Conservation (phyloP, 2,797 vertebrate species). For the Danio tinwini region DNA sequence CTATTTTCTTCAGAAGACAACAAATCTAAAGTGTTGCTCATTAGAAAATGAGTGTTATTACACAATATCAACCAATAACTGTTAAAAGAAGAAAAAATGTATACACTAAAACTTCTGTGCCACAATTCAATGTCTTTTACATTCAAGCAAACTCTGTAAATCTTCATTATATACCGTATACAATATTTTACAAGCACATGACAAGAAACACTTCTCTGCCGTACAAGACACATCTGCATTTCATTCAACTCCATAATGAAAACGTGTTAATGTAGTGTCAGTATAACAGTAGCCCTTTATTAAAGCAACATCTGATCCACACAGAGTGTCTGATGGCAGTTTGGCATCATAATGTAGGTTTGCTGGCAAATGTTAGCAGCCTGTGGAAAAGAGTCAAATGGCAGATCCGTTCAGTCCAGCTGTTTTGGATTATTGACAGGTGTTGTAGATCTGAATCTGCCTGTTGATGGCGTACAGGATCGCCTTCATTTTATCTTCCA, state of each 20-base stretch:
- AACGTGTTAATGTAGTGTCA: background rate
- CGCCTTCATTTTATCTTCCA: slow-evolving; percentile 93
- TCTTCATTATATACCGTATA: slow-evolving; percentile 17
- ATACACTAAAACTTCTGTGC: background rate
- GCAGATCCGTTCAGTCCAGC: slow-evolving; percentile 16
- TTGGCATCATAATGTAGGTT: slow-evolving; percentile 7
- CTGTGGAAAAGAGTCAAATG: background rate
- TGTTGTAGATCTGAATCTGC: slow-evolving; percentile 98
- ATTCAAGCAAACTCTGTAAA: slow-evolving; percentile 26
- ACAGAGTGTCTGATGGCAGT: background rate
- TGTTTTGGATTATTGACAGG: slow-evolving; percentile 85
- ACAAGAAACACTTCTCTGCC: slow-evolving; percentile 14
- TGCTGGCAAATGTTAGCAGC: slow-evolving; percentile 14
- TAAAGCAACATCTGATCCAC: slow-evolving; percentile 6
- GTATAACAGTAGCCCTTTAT: slow-evolving; percentile 4
- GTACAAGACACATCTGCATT: slow-evolving; percentile 1
- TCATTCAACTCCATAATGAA: slow-evolving; percentile 16
- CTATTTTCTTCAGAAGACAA: background rate
- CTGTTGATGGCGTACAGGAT: slow-evolving; percentile 93
- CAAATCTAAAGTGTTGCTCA: slow-evolving; percentile 1
- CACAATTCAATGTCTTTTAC: slow-evolving; percentile 25
- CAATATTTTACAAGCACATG: slow-evolving; percentile 5
- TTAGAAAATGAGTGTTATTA: slow-evolving; percentile 6
- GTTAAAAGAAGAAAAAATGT: slow-evolving; percentile 6
- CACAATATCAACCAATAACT: background rate